Conservation (phyloP, 2,113 vertebrate genomes). For the Phodopus roborovskii region DNA sequence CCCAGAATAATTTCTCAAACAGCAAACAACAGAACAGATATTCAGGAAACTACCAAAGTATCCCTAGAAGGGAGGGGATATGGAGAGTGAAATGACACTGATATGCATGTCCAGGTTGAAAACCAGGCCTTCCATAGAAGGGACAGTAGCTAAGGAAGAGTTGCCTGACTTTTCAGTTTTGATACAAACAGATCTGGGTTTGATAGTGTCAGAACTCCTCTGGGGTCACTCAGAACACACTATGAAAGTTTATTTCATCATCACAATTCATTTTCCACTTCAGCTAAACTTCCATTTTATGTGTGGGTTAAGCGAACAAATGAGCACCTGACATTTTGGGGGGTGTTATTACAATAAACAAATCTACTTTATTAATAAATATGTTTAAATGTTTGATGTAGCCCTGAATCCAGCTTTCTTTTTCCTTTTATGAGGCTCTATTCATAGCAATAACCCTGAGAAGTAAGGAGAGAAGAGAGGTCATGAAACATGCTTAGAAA, state of each 20-base stretch:
- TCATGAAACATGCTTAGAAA: background rate
- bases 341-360: constrained; percentile 3
- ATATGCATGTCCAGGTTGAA: background rate
- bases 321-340: background rate
- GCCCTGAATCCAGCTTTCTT: background rate
- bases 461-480: background rate
- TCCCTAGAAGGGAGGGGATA: background rate
- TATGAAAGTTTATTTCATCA: constrained; percentile 66
- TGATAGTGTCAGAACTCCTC: background rate
- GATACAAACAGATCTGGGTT: background rate
- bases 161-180: background rate
- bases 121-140: background rate
- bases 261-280: constrained; percentile 27
- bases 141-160: background rate
- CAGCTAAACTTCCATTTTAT: background rate
- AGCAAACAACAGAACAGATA: background rate
- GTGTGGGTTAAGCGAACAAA: background rate
- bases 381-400: constrained; percentile 4
- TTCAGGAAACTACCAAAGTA: no score
- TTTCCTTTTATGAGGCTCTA: background rate
- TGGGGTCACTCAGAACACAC: background rate
- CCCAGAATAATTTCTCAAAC: background rate
- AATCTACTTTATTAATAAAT: constrained; percentile 52
- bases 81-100: no score
- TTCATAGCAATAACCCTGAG: background rate